Base-by-base conservation (phyloP, 1,140 invertebrate species). In the Diorhabda elongata region DNA sequence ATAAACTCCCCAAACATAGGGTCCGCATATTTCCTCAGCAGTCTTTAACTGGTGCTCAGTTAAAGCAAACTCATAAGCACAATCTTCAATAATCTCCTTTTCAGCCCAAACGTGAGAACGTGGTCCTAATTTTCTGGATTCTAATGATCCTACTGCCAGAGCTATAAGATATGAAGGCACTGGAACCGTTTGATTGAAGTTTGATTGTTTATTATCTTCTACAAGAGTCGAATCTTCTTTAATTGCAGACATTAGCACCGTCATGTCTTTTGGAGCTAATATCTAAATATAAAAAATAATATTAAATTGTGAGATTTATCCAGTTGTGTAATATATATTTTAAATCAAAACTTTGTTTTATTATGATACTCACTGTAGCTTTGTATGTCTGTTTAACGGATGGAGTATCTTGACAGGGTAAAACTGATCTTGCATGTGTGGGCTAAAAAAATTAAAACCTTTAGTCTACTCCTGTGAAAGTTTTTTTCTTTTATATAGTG, bases 321-420 rank as follows among this genome's bases (percentile, higher is more conserved):
- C 11, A 11, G 11, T 11, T 11, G 11, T 11, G 11, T 11, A 11
- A 11, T 11, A 11, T 11, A 11, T 11, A 11, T 11, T 26, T 26
- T 26, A 26, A 26, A 26, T 26, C 26, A 26, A 26, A 26, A 26
- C 26, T 26, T 26, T 26, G 26, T 26, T 26, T 26, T 26, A 26
- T 26, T 26, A 26, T 26, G 26, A 26, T 26, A 78, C 80, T 83
- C 83, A 97, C 91, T 72, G 88, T 87, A 3, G 96, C 95, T 67
- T 87, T 86, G 78, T 96, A 98, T 3, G 92, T 90, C 69, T 88
- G 87, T 83, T 98, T 98, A 0, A 96, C 91, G n/a, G 87, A 85
- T 3, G 96, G 96, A 0, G 95, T 93, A 82, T 98, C 96, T 86
- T 98, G 96, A 78, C 95, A 97, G 3, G 97, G 96, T 8, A 97